These are phyloP conservation scores for Passer domesticus DNA, from an alignment of 2,113 vertebrate genomes.

Conservation along the genomic window DNA sequence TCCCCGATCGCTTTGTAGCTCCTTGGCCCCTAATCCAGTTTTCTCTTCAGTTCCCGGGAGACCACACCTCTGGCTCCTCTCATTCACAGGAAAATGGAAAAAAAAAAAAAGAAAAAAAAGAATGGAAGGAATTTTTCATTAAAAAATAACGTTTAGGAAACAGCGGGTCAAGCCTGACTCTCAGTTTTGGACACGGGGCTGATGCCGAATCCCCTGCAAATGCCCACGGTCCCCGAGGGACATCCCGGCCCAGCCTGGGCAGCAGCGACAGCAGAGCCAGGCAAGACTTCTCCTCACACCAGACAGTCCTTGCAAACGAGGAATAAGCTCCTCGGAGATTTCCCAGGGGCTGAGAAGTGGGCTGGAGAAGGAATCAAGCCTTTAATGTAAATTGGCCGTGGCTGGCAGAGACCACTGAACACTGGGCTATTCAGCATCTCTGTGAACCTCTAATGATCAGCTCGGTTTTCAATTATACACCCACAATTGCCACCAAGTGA, in stretches of 20 bases:
- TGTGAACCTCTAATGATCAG: constrained; percentile 63
- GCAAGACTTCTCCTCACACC: background rate
- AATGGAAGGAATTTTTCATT: accelerated
- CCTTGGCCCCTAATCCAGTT: background rate
- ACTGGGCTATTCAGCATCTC: constrained; percentile 48
- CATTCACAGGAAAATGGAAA: background rate
- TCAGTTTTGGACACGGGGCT: accelerated
- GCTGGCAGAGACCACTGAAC: constrained; percentile 45
- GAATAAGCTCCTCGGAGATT: constrained; percentile 10
- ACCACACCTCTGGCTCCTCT: background rate
- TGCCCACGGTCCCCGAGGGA: background rate
- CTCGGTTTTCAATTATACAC: constrained; percentile 43
- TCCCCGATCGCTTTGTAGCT: background rate
- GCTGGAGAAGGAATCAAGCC: constrained; percentile 43
- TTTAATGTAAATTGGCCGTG: constrained; percentile 63
- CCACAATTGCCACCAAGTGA: constrained; percentile 57
- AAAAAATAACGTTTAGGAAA: background rate
- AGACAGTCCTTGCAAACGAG: background rate
- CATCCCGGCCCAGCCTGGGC: background rate
- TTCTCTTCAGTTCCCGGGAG: background rate
- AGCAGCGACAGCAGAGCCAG: background rate
- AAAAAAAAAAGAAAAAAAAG: background rate
- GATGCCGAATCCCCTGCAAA: background rate
- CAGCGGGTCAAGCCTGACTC: accelerated
- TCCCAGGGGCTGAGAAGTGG: constrained; percentile 55